Percentiles rank a stretch among this genome's conserved stretches.
phyloP scores from a whole-genome alignment of 2,888 invertebrate species.

The Parelbella ahira region DNA sequence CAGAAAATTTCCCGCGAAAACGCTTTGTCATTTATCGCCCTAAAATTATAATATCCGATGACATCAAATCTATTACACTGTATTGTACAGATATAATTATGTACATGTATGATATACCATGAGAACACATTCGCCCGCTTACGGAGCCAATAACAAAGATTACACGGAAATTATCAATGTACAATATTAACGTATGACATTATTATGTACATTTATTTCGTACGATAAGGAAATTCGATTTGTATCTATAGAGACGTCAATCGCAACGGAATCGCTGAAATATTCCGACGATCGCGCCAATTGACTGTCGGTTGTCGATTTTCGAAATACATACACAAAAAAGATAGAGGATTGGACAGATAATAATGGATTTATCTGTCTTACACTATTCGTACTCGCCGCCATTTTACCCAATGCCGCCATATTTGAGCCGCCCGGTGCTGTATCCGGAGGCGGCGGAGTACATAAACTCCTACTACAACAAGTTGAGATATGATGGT shows the following conservation, averaged over 20 bases:
- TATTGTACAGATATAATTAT: no score
- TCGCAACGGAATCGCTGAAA: not conserved
- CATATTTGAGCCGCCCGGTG: conserved; percentile 51
- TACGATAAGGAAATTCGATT: no score
- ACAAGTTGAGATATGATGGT: conserved; percentile 62
- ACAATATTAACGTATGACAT: not conserved
- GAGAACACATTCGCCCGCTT: no score
- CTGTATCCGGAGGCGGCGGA: conserved; percentile 55
- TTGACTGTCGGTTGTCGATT: not conserved
- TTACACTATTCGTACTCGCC: conserved; percentile 44
- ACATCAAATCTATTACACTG: no score
- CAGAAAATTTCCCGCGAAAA: conserved; percentile 38
- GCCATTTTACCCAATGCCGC: conserved; percentile 49
- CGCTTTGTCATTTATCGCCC: conserved; percentile 8
- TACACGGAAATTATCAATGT: conserved; percentile 1
- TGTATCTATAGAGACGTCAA: not conserved
- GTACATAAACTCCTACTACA: conserved; percentile 52
- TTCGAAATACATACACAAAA: not conserved
- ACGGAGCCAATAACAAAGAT: conserved; percentile 6
- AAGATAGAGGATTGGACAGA: conserved; percentile 38
- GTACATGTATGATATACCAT: no score
- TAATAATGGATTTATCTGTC: conserved; percentile 55
- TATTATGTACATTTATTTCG: conserved; percentile 5
- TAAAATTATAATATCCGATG: not conserved
- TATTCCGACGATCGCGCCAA: not conserved